A percentile compares a stretch with the other conserved stretches of the same genome.
phyloP scores from a whole-genome alignment of 2,888 invertebrate species.

The Ectropis crepuscularia region DNA sequence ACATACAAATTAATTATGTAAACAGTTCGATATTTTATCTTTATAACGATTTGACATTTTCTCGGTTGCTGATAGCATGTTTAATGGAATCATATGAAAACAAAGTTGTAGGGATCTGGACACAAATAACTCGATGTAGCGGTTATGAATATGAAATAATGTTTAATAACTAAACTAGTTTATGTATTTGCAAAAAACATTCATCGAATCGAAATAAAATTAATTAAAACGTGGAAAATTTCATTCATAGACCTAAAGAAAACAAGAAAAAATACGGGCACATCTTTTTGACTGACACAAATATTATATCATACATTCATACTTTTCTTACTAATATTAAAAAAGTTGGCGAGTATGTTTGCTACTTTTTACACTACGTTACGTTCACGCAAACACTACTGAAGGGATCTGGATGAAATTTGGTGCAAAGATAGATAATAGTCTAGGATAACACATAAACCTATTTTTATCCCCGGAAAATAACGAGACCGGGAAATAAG shows the following conservation, averaged over 20 bases:
- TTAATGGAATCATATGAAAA: constrained; percentile 3
- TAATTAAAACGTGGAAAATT: constrained; percentile 27
- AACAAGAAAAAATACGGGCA: not conserved
- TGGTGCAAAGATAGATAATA: too few relatives aligned
- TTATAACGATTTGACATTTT: constrained; percentile 16
- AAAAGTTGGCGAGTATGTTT: too few relatives aligned
- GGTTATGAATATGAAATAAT: constrained; percentile 46
- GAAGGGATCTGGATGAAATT: too few relatives aligned
- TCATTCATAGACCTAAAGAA: constrained; percentile 1
- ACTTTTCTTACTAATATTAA: too few relatives aligned
- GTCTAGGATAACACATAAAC: too few relatives aligned
- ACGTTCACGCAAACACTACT: too few relatives aligned
- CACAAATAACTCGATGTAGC: constrained; percentile 45
- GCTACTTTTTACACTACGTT: too few relatives aligned
- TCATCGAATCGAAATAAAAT: constrained; percentile 28
- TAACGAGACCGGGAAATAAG: too few relatives aligned
- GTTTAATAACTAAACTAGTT: constrained; percentile 39
- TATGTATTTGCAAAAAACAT: constrained; percentile 45
- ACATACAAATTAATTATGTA: constrained; percentile 26
- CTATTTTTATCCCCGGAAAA: too few relatives aligned
- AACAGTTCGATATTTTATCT: constrained; percentile 22
- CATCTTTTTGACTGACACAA: too few relatives aligned
- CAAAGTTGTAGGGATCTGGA: constrained; percentile 16
- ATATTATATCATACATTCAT: too few relatives aligned
- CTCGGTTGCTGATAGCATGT: constrained; percentile 9